Conservation (phyloP, 2,888 invertebrate species). For the Leucania comma region DNA sequence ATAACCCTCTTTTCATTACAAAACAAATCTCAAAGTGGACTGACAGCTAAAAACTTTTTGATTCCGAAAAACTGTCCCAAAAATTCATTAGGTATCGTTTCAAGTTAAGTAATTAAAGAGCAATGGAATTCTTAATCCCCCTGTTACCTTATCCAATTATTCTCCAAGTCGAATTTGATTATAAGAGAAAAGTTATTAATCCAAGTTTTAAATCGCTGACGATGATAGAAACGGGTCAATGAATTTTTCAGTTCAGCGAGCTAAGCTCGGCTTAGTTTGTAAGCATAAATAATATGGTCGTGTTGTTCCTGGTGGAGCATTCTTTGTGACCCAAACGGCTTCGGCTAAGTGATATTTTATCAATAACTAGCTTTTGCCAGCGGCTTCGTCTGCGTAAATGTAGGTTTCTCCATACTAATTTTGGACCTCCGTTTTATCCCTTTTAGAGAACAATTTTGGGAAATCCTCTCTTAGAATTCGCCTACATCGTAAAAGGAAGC, state of each 20-base stretch:
- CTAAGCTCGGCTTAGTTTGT: conserved; percentile 61
- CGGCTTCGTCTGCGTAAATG: no score
- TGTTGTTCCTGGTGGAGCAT: conserved; percentile 1
- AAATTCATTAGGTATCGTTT: conserved; percentile 70
- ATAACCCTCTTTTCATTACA: conserved; percentile 40
- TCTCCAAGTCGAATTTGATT: conserved; percentile 77
- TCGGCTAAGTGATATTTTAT: neutral
- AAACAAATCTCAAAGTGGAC: conserved; percentile 50
- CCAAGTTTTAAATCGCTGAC: conserved; percentile 76
- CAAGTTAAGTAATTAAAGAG: conserved; percentile 81
- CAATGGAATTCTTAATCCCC: conserved; percentile 69
- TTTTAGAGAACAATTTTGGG: no score
- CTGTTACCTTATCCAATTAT: conserved; percentile 71
- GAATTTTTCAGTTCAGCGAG: conserved; percentile 74
- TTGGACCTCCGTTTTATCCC: no score
- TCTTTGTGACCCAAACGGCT: neutral
- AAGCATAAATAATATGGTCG: conserved; percentile 48
- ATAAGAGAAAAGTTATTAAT: conserved; percentile 80
- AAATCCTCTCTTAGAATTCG: no score
- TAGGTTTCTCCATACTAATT: no score
- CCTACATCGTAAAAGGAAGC: no score
- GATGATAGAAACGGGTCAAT: conserved; percentile 76
- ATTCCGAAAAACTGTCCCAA: conserved; percentile 57
- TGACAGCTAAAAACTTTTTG: conserved; percentile 55
- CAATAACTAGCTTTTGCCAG: neutral